A percentile compares a stretch with the other conserved stretches of the same genome.
phyloP scores from a whole-genome alignment of 2,888 invertebrate genomes.

The Polydrusus pterygomalis region DNA sequence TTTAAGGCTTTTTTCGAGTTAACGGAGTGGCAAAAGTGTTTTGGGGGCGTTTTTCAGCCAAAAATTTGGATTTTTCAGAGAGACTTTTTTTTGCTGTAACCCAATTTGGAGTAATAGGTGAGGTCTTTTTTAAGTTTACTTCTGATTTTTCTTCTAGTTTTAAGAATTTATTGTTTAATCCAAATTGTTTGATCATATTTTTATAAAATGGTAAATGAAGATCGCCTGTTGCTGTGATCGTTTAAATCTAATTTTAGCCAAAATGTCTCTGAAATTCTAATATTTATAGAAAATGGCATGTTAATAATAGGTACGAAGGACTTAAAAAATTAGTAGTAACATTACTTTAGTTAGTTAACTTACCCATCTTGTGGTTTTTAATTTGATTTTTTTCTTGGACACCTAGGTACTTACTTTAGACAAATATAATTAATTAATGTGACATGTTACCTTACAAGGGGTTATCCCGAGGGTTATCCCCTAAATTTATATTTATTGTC shows the following conservation, averaged over 20 bases:
- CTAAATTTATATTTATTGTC: no score
- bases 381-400: no score
- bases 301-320: no score
- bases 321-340: no score
- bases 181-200: not conserved
- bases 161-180: not conserved
- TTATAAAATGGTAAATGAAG: constrained; percentile 3
- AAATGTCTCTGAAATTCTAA: not conserved
- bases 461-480: no score
- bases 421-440: no score
- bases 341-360: no score
- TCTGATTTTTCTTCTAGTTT: not conserved
- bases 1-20: not conserved
- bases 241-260: constrained; percentile 23
- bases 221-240: constrained; percentile 28
- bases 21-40: constrained; percentile 19
- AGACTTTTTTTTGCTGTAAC: constrained; percentile 17
- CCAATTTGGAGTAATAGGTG: not conserved
- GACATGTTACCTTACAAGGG: no score
- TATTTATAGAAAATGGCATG: no score
- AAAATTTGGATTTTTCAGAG: constrained; percentile 41
- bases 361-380: no score
- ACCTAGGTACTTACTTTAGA: no score
- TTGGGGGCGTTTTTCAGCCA: constrained; percentile 25
- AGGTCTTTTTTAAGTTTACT: not conserved